Conservation (phyloP, 2,888 invertebrate genomes). For the Dryobota labecula region DNA sequence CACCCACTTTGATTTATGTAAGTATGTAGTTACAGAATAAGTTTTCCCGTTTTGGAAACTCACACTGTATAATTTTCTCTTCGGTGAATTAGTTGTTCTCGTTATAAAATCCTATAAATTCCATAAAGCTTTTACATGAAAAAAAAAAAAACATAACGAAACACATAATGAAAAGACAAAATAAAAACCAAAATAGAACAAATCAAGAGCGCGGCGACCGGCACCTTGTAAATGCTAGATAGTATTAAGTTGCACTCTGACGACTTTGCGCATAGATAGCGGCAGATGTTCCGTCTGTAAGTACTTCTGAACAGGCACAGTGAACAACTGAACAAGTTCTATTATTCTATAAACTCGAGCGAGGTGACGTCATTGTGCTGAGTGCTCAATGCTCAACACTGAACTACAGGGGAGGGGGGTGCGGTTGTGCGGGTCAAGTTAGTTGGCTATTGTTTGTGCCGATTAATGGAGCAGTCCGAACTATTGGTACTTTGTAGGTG, state of each 20-base stretch:
- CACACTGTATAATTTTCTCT: background rate
- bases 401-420: background rate
- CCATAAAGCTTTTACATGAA: background rate
- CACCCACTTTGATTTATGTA: no score
- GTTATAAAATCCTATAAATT: background rate
- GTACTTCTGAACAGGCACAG: background rate
- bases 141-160: background rate
- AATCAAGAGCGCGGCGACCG: background rate
- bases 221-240: slow-evolving; percentile 7
- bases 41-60: background rate
- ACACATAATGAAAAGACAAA: background rate
- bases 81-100: background rate
- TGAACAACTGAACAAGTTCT: slow-evolving; percentile 27
- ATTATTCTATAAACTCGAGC: slow-evolving; percentile 5
- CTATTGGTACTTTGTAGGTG: slow-evolving; percentile 4
- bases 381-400: slow-evolving; percentile 17
- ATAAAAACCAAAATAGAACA: background rate
- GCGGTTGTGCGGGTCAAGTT: background rate
- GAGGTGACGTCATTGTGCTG: slow-evolving; percentile 21
- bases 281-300: slow-evolving; percentile 21
- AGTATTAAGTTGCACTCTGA: slow-evolving; percentile 10
- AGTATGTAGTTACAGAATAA: background rate
- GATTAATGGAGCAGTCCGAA: slow-evolving; percentile 4
- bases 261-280: slow-evolving; percentile 39
- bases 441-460: slow-evolving; percentile 3